These are phyloP conservation scores for Mimumesa dahlbomi DNA, from an alignment of 2,888 invertebrate genomes.

Conservation along the genomic window DNA sequence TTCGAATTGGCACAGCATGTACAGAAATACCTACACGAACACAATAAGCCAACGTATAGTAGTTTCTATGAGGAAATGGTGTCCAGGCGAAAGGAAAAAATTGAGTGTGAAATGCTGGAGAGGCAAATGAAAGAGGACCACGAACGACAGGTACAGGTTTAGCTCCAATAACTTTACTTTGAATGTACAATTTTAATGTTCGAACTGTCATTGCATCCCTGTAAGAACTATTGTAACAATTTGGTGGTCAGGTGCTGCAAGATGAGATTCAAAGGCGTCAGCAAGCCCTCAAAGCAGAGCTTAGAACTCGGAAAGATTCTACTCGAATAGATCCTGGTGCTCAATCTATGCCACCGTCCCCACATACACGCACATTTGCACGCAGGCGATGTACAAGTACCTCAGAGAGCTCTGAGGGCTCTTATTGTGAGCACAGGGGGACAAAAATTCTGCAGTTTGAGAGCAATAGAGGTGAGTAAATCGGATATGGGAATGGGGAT, in stretches of 20 bases:
- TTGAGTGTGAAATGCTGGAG: conserved; percentile 84
- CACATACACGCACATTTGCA: conserved; percentile 72
- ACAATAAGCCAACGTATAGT: conserved; percentile 90
- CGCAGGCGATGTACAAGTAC: conserved; percentile 81
- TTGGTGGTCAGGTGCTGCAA: conserved; percentile 85
- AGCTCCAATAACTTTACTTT: not conserved
- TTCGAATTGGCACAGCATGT: conserved; percentile 90
- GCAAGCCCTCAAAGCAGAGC: conserved; percentile 88
- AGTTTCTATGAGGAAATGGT: conserved; percentile 97
- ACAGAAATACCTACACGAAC: conserved; percentile 89
- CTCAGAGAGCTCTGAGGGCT: conserved; percentile 82
- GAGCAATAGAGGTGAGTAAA: conserved; percentile 79
- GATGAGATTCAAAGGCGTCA: conserved; percentile 90
- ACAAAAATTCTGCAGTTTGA: conserved; percentile 82
- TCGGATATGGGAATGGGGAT: not conserved
- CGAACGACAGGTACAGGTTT: conserved; percentile 75
- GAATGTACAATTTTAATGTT: not conserved
- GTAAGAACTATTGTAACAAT: too few relatives aligned
- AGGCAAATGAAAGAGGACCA: conserved; percentile 85
- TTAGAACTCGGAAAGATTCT: conserved; percentile 81
- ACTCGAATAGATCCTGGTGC: conserved; percentile 62
- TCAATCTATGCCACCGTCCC: conserved; percentile 74
- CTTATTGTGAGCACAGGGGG: conserved; percentile 82
- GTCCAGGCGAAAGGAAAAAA: conserved; percentile 85
- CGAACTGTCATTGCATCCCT: too few relatives aligned